Percentiles rank a stretch among this genome's conserved stretches.
Evolutionary conservation across 2,113 vertebrate species (phyloP).

Genomic region (Ploceus nigricollis): DNA sequence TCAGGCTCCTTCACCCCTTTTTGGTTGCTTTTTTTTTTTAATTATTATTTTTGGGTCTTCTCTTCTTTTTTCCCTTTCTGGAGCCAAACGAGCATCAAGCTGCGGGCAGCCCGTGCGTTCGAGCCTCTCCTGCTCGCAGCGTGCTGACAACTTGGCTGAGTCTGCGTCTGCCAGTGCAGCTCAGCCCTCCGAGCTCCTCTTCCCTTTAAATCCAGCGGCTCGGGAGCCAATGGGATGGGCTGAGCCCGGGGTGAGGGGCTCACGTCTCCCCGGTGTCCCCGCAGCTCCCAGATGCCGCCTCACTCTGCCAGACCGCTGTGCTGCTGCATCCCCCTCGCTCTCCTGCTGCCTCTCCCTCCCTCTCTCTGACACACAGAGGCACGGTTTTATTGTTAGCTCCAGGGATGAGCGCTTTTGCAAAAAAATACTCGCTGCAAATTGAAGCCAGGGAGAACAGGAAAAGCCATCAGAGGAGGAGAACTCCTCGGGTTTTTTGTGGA

Average conservation of each 20-base stretch:
- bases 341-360: background rate
- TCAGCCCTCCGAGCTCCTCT: background rate
- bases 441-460: background rate
- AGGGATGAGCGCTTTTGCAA: background rate
- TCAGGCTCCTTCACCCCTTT: background rate
- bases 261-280: background rate
- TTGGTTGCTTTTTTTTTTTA: background rate
- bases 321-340: background rate
- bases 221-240: slow-evolving; percentile 44
- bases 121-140: background rate
- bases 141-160: slow-evolving; percentile 24
- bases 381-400: slow-evolving; percentile 7
- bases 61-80: background rate
- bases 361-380: background rate
- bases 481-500: background rate
- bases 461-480: background rate
- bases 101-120: background rate
- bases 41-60: background rate
- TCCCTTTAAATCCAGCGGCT: slow-evolving; percentile 22
- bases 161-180: background rate
- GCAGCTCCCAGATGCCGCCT: background rate
- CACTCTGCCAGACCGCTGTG: background rate
- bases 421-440: background rate
- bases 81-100: background rate
- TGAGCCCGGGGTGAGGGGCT: slow-evolving; percentile 7